Conservation (phyloP, 2,113 vertebrate species). For the Chloropsis cyanopogon region DNA sequence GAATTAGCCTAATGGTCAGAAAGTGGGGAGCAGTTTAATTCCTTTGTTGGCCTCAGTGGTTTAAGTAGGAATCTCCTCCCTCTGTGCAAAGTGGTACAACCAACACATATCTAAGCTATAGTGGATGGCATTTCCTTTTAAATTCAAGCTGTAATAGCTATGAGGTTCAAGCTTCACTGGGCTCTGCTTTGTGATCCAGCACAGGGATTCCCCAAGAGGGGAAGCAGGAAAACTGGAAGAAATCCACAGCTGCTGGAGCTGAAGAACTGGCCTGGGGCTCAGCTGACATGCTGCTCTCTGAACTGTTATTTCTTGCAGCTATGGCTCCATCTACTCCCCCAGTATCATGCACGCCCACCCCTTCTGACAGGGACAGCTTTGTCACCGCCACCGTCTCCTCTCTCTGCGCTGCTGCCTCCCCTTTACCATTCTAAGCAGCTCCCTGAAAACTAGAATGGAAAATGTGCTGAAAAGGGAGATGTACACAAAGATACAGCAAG, state of each 20-base stretch:
- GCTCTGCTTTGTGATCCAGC: background rate
- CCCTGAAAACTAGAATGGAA: background rate
- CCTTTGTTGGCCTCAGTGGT: background rate
- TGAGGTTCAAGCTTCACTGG: background rate
- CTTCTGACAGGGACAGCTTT: background rate
- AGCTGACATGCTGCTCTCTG: background rate
- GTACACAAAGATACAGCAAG: background rate
- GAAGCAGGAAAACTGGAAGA: background rate
- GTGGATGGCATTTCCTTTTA: background rate
- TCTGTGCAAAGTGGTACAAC: background rate
- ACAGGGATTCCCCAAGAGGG: background rate
- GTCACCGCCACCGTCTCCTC: background rate
- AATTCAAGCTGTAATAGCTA: background rate
- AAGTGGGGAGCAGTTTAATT: background rate
- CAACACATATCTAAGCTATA: accelerated
- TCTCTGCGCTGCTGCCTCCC: background rate
- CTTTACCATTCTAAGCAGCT: background rate
- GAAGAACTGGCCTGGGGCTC: background rate
- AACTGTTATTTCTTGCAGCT: background rate
- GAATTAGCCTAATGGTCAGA: background rate
- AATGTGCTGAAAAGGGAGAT: background rate
- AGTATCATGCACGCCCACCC: accelerated
- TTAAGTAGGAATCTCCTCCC: background rate
- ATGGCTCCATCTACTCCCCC: background rate
- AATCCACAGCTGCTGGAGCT: background rate